These are phyloP conservation scores for Drosophila subpulchrella DNA, from an alignment of 1,140 invertebrate genomes.

Conservation along the genomic window DNA sequence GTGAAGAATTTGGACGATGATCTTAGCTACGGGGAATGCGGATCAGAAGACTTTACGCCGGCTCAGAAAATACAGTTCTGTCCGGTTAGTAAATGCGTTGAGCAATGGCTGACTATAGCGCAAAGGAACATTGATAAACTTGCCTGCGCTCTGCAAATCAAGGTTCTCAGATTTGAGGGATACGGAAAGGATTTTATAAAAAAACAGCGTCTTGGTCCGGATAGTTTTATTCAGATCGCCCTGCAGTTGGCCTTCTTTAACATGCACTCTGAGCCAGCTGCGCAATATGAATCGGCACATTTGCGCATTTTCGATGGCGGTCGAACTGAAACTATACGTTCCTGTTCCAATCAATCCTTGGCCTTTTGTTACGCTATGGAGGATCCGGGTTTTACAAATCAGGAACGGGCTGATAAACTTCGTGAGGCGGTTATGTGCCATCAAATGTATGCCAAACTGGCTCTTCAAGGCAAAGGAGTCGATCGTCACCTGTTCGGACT, in stretches of 20 bases:
- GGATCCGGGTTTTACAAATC: constrained; percentile 16
- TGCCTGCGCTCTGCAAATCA: constrained; percentile 87
- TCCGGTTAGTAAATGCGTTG: constrained; percentile 19
- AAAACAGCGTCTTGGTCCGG: constrained; percentile 92
- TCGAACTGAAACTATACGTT: constrained; percentile 96
- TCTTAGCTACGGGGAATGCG: constrained; percentile 31
- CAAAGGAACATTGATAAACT: constrained; percentile 83
- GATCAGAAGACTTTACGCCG: not conserved
- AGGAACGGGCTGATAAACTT: constrained; percentile 85
- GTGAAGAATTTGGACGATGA: constrained; percentile 84
- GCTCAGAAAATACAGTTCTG: constrained; percentile 45
- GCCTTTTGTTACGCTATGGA: constrained; percentile 91
- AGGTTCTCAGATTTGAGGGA: constrained; percentile 89
- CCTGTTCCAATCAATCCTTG: constrained; percentile 92
- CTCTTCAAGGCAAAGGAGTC: constrained; percentile 91
- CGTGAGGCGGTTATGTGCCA: constrained; percentile 91
- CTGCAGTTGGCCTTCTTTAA: constrained; percentile 94
- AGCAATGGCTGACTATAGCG: constrained; percentile 50
- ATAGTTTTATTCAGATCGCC: constrained; percentile 97
- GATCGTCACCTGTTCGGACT: constrained; percentile 95
- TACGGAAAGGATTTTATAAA: constrained; percentile 95
- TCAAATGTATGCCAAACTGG: constrained; percentile 92
- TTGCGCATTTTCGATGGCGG: constrained; percentile 92
- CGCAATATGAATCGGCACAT: constrained; percentile 95
- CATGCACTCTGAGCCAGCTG: constrained; percentile 90